Evolutionary conservation across 2,888 invertebrate genomes (phyloP), one percentile per base, ranked within the genome.

Genomic region (Cotesia congregata): DNA sequence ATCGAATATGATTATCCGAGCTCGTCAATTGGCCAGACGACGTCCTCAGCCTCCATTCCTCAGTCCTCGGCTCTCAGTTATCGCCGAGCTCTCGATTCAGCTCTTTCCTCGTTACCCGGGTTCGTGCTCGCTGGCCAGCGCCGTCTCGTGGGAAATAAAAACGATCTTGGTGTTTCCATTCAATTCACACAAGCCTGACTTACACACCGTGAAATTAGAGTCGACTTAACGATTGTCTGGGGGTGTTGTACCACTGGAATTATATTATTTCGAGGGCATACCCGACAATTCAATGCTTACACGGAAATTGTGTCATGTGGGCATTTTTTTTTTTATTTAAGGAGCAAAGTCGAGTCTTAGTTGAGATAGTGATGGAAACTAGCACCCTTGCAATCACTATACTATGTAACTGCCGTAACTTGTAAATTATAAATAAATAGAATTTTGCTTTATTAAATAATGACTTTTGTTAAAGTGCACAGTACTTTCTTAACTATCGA

Each of bases 1-100:
- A 87, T 87, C 87, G 86, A 87, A 87, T 87, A 86, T 86, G 83
- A 87, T 88, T 86, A 87, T 85, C 85, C 83, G 79, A 78, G 80
- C 85, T 81, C 83, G 85, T 85, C 83, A 85, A 50, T 85, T 84
- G 85, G 82, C 73, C 80, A 76, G 75, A 74, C 77, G 74, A 75
- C 78, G 76, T 81, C 73, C 77, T 50, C 9, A 50, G 50, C 50
- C 3, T 30, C 3, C 30, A 50, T 7, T 50, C 17, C 50, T 40
- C 39, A 60, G 62, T 30, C 41, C 50, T 61, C 64, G 20, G 30
- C 3, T 30, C 30, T 30, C 30, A 50, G 73, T 41, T 67, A 61
- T 59, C 77, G 59, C 17, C 17, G n/a, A 15, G 2, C 76, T 71
- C 59, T 61, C 61, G 30, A 12, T 40, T 50, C 15, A 12, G 39